Base-by-base conservation (phyloP, 2,888 invertebrate species). In the Drosophila diplacantha region DNA sequence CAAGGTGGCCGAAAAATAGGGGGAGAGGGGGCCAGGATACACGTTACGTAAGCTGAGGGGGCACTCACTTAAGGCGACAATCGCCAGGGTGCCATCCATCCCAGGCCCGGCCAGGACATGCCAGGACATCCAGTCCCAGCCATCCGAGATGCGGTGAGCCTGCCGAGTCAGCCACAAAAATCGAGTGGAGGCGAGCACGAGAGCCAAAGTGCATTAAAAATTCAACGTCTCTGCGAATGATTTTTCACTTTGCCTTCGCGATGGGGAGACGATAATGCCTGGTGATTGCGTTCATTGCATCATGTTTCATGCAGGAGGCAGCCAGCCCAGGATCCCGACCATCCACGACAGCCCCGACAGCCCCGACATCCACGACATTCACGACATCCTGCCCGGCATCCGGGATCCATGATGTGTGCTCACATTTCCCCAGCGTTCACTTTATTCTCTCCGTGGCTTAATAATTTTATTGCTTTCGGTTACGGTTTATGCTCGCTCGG, bases 201-300 rank as follows among this genome's bases (percentile, higher is more conserved):
- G n/a, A 73, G 39, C 37, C 49, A 50, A 71, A 82, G 63, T 75
- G 82, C 76, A 80, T 77, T 73, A 71, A 75, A 79, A 69, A 79
- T 82, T 79, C 58, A 75, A 64, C 41, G 55, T 29, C 44, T 44
- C 49, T 58, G 66, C 66, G 63, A 69, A 52, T 63, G 70, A 69
- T 66, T 69, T 69, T 67, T 67, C 67, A 67, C 67, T 69, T 69
- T 53, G 41, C 51, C 34, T 26, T 6, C 44, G 18, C 29, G 52
- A 50, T 38, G 50, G 57, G 49, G 50, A 22, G 52, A 60, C 52
- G 58, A 61, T 62, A 75, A 75, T 71, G 63, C 49, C 56, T 43
- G 18, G 53, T 49, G 39, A 55, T 44, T 52, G 58, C 58, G 64
- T 70, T 69, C 69, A 63, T 77, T 72, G 75, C 81, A 81, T 67